phyloP scores from a whole-genome alignment of 2,113 vertebrate species.

The Anoplopoma fimbria region DNA sequence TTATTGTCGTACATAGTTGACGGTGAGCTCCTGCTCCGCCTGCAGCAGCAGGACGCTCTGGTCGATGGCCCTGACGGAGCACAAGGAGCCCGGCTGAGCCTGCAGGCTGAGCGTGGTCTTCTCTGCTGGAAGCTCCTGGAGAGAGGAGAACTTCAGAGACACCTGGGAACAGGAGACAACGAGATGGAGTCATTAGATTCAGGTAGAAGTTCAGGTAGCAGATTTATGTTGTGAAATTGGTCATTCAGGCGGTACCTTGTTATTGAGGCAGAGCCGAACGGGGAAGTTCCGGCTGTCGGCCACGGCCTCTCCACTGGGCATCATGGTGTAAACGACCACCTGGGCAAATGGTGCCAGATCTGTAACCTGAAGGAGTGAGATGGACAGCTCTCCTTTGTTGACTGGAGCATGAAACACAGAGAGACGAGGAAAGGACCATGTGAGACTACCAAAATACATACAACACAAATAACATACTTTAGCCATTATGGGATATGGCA shows the following conservation, averaged over 20 bases:
- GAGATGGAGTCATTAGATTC: background rate
- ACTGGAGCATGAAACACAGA: slow-evolving; percentile 50
- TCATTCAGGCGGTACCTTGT: slow-evolving; percentile 81
- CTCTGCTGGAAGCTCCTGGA: slow-evolving; percentile 82
- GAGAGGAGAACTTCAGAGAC: slow-evolving; percentile 83
- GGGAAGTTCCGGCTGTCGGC: slow-evolving; percentile 87
- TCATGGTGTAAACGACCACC: slow-evolving; percentile 85
- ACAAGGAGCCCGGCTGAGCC: slow-evolving; percentile 86
- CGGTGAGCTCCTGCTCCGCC: slow-evolving; percentile 73
- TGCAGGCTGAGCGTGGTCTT: slow-evolving; percentile 78
- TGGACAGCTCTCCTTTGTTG: slow-evolving; percentile 78
- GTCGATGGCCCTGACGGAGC: slow-evolving; percentile 88
- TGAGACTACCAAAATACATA: background rate
- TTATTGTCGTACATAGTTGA: slow-evolving; percentile 76
- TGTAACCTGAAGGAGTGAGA: slow-evolving; percentile 72
- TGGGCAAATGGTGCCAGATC: slow-evolving; percentile 86
- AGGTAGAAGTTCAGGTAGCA: too few species aligned
- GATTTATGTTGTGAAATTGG: background rate
- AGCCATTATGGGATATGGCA: too few species aligned
- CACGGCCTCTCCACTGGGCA: slow-evolving; percentile 84
- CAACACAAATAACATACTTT: background rate
- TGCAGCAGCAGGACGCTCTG: slow-evolving; percentile 86
- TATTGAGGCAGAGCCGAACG: slow-evolving; percentile 85
- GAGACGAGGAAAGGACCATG: background rate
- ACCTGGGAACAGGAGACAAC: slow-evolving; percentile 79